Base-by-base conservation (phyloP, 2,888 invertebrate genomes). In the Drosophila falleni region DNA sequence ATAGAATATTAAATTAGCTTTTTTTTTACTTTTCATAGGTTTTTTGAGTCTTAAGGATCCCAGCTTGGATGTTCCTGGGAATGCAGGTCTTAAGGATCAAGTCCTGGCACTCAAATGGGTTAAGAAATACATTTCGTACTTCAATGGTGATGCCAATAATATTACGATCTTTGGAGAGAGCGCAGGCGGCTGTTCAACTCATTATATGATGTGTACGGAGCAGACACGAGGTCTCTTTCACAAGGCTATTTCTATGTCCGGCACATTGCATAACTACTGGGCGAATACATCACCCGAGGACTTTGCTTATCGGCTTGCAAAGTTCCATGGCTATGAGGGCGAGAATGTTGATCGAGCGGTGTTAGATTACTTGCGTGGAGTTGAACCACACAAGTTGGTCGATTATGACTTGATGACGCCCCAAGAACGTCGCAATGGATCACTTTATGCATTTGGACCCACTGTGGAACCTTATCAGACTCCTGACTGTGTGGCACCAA, bases 1-100 rank as follows among this genome's bases (percentile, higher is more conserved):
- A 37, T 11, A 33, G 3, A 11, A 4, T n/a, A n/a, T 39, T 39
- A 39, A 15, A 8, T 39, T 15, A 15, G 37, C n/a, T 4, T 5
- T 13, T 33, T 33, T 2, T 5, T 35, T 6, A 0, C 1, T 8
- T 2, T 23, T 3, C 19, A 0, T 10, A 94, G 94, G 94, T 13
- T 94, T 94, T 63, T 86, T 94, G n/a, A 92, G 92, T 39, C 86
- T 94, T 0, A 88, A 92, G 46, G 93, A 94, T 78, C 90, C 92
- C n/a, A 87, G 91, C 3, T 75, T 94, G 1, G 90, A 92, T 39
- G 91, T 94, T 26, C 93, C 94, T 1, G 94, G 94, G 0, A 94
- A 94, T 86, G 93, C 93, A 2, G 94, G 93, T 0, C 88, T 94
- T 0, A 94, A 94, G 87, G 94, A 94, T 84, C 93, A 93, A 89